These are phyloP conservation scores for Lithophane leautieri DNA, from an alignment of 2,888 invertebrate species.

Conservation along the genomic window DNA sequence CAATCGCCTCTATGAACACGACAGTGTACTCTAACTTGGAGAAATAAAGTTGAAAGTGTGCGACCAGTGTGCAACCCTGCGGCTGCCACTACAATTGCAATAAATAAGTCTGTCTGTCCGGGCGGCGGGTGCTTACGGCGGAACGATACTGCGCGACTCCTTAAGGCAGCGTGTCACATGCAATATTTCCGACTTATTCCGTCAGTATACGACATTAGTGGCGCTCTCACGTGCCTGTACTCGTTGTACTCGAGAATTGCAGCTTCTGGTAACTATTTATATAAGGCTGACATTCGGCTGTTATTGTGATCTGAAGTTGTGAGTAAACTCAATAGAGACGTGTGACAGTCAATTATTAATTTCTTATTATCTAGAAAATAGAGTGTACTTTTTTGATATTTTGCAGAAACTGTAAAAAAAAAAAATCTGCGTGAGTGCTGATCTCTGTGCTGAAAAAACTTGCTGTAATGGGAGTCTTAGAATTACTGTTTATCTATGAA, in stretches of 20 bases:
- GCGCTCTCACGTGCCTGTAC: slow-evolving; percentile 23
- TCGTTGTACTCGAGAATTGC: neutral
- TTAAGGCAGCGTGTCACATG: slow-evolving; percentile 66
- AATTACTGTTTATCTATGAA: neutral
- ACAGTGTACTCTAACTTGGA: slow-evolving; percentile 15
- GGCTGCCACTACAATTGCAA: slow-evolving; percentile 56
- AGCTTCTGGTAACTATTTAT: neutral
- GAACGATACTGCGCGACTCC: slow-evolving; percentile 38
- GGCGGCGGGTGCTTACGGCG: slow-evolving; percentile 32
- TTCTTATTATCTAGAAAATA: neutral
- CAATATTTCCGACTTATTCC: slow-evolving; percentile 52
- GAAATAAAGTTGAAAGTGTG: slow-evolving; percentile 26
- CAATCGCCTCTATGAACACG: slow-evolving; percentile 8
- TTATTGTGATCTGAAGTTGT: neutral
- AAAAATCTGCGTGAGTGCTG: neutral
- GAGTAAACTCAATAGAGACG: neutral
- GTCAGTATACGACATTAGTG: slow-evolving; percentile 38
- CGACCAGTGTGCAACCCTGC: neutral
- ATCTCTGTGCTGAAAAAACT: neutral
- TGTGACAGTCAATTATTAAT: neutral
- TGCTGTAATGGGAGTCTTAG: neutral
- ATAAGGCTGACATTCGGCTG: neutral
- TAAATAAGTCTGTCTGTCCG: slow-evolving; percentile 66
- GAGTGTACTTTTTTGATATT: neutral
- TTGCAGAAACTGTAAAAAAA: neutral